Conservation (phyloP, 1,140 invertebrate genomes). For the Camponotus vicinus region DNA sequence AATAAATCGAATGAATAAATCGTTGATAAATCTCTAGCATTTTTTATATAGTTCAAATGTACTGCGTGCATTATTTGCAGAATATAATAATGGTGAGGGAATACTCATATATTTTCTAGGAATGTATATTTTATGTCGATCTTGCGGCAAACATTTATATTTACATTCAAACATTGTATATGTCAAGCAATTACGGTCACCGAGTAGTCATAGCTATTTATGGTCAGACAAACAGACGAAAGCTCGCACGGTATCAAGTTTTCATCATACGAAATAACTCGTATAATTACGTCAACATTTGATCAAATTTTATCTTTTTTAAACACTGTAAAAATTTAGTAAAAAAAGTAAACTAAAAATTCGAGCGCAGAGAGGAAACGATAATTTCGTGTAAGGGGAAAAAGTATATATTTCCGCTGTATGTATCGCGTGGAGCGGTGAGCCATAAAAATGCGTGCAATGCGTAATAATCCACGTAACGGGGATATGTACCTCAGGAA, state of each 20-base stretch:
- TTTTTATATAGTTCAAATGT: not conserved
- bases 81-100: not conserved
- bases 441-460: not conserved
- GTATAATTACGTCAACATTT: not conserved
- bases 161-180: not conserved
- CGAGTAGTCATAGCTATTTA: conserved; percentile 39
- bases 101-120: not conserved
- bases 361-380: too few relatives aligned
- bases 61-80: not conserved
- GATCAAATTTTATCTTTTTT: conserved; percentile 12
- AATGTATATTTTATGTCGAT: conserved; percentile 8
- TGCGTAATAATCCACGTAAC: not conserved
- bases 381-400: too few relatives aligned
- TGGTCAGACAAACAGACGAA: conserved; percentile 23
- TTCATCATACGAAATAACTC: not conserved
- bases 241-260: conserved; percentile 10
- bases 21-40: not conserved
- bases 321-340: not conserved
- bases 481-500: not conserved
- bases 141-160: not conserved
- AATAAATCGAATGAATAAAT: not conserved
- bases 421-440: not conserved
- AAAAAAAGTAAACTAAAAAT: too few relatives aligned
- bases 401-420: too few relatives aligned
- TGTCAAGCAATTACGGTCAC: conserved; percentile 39